Evolutionary conservation across 2,888 invertebrate genomes (phyloP).

Genomic region (Drosophila anceps): DNA sequence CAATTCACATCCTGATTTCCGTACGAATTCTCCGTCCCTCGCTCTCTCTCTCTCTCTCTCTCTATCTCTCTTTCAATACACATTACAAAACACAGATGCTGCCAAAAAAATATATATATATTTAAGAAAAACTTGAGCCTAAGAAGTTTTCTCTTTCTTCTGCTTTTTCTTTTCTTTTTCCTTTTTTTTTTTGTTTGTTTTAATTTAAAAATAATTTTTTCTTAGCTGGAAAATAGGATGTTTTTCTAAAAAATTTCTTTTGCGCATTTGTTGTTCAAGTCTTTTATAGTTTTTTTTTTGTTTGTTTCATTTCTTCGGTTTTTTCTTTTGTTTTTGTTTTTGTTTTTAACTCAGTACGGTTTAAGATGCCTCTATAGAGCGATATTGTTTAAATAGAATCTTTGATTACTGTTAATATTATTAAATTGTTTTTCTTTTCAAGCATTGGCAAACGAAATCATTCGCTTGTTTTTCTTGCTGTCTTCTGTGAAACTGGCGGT

Average conservation of each 20-base stretch:
- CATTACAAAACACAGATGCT: conserved; percentile 58
- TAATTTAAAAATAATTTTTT: conserved; percentile 33
- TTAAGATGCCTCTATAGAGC: conserved; percentile 24
- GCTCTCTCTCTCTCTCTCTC: conserved; percentile 5
- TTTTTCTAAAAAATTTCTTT: conserved; percentile 33
- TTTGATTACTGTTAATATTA: conserved; percentile 7
- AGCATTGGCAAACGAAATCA: neutral
- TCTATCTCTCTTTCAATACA: conserved; percentile 43
- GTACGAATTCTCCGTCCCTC: conserved; percentile 8
- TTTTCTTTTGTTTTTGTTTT: conserved; percentile 26
- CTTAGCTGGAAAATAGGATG: conserved; percentile 61
- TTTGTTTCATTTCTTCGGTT: conserved; percentile 31
- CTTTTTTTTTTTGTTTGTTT: no score
- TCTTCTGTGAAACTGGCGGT: conserved; percentile 23
- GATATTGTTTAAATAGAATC: conserved; percentile 18
- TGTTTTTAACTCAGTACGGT: conserved; percentile 50
- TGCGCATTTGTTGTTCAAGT: conserved; percentile 64
- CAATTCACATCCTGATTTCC: conserved; percentile 41
- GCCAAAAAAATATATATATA: conserved; percentile 15
- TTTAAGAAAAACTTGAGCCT: conserved; percentile 52
- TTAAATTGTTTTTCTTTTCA: neutral
- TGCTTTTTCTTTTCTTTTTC: conserved; percentile 20
- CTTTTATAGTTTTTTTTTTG: conserved; percentile 43
- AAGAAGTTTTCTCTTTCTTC: conserved; percentile 35
- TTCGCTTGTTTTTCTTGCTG: conserved; percentile 9